Evolutionary conservation across 1,140 invertebrate species (phyloP), one percentile per base, ranked within the genome.

Genomic region (Platorchestia sp.): DNA sequence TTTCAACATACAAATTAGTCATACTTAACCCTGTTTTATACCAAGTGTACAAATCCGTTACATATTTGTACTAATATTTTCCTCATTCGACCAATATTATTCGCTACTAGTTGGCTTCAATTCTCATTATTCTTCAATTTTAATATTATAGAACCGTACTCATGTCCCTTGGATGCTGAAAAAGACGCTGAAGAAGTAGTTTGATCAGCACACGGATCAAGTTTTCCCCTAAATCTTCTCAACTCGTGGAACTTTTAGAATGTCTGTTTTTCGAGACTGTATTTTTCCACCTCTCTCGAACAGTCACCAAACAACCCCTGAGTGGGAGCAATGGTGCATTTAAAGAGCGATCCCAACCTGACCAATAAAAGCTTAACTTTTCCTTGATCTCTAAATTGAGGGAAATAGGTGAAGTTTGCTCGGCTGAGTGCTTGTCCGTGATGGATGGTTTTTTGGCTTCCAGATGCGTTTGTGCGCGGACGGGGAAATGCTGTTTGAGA

Each of bases 341-440:
- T 75, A 75, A 75, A 75, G 59, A 75, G 59, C 59, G 59, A 75
- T 75, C 59, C 27, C 59, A 75, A 75, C 10, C 59, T 75, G 59
- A 75, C 59, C 59, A 75, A 75, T 75, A 75, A 75, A 75, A 75
- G 59, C 59, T 75, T 75, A 75, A 75, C 59, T 75, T 75, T 75
- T 75, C 59, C 59, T 75, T 75, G 59, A 75, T 75, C 59, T 75
- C 59, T 75, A 75, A 75, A 75, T 75, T 75, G 59, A 75, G 59
- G 59, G 59, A 75, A 75, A 75, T 75, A 75, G 59, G 14, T 75
- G 59, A 75, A 75, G 59, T 75, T 75, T 75, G 59, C 59, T 10
- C 59, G 59, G 59, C 59, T 75, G 59, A 75, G 59, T 75, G 59
- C 59, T 75, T 75, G 59, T 75, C 59, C 59, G 59, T 75, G 59